These are phyloP conservation scores for Sinocyclocheilus anshuiensis DNA, from an alignment of 2,113 vertebrate species.

Conservation along the genomic window DNA sequence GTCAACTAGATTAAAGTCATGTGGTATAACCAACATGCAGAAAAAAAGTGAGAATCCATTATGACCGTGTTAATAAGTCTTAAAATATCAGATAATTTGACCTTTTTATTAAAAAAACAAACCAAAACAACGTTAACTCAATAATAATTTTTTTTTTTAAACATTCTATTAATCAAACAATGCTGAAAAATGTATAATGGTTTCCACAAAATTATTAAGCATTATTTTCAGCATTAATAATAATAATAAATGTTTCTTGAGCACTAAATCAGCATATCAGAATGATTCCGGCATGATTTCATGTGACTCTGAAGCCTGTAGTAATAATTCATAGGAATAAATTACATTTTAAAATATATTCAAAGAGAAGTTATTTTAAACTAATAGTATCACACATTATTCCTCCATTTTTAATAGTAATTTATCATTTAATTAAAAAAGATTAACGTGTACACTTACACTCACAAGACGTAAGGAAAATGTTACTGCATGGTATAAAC, in stretches of 20 bases:
- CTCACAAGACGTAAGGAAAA: not conserved
- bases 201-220: not conserved
- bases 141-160: not conserved
- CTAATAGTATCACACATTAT: too few relatives aligned
- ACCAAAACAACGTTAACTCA: too few relatives aligned
- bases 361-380: too few relatives aligned
- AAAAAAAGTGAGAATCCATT: too few relatives aligned
- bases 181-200: not conserved
- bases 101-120: not conserved
- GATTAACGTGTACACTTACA: not conserved
- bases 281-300: not conserved
- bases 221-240: not conserved
- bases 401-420: not conserved
- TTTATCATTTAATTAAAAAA: not conserved
- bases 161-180: not conserved
- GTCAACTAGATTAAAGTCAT: too few relatives aligned
- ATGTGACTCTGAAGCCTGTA: too few relatives aligned
- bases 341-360: too few relatives aligned
- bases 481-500: not conserved
- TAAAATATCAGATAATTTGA: not conserved
- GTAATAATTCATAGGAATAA: too few relatives aligned
- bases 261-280: too few relatives aligned
- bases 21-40: too few relatives aligned
- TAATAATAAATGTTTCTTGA: too few relatives aligned
- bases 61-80: too few relatives aligned